Evolutionary conservation across 1,140 invertebrate species (phyloP).

Genomic region (Prorops nasuta): DNA sequence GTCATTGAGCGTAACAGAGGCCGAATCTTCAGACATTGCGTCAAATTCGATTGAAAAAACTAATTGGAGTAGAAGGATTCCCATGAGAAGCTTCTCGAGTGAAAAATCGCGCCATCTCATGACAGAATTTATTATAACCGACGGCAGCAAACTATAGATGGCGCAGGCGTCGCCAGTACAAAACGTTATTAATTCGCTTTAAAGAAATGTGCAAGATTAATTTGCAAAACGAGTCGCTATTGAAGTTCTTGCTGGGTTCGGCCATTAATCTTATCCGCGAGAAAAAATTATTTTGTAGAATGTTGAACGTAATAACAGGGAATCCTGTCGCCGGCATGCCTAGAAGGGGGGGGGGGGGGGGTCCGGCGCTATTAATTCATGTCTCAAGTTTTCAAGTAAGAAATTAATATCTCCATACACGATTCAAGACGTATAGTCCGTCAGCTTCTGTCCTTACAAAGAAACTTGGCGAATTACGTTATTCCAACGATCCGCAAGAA

Average conservation of each 20-base stretch:
- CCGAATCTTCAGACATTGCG: too few relatives aligned
- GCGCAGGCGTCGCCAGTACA: slow-evolving; percentile 10
- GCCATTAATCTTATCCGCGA: slow-evolving; percentile 30
- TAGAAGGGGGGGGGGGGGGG: slow-evolving; percentile 23
- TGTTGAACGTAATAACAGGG: slow-evolving; percentile 45
- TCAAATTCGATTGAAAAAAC: too few relatives aligned
- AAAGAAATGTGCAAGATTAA: slow-evolving; percentile 49
- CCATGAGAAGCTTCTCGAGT: too few relatives aligned
- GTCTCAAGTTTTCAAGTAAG: slow-evolving; percentile 38
- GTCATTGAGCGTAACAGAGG: too few relatives aligned
- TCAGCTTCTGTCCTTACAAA: too few relatives aligned
- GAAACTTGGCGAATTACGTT: too few relatives aligned
- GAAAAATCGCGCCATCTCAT: too few relatives aligned
- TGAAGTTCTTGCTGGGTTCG: slow-evolving; percentile 33
- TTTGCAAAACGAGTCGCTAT: slow-evolving; percentile 46
- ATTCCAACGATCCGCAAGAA: too few relatives aligned
- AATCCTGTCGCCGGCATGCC: slow-evolving; percentile 42
- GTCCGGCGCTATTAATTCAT: slow-evolving; percentile 40
- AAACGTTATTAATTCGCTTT: slow-evolving; percentile 46
- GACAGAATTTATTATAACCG: too few relatives aligned
- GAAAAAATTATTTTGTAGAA: slow-evolving; percentile 49
- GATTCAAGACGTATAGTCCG: too few relatives aligned
- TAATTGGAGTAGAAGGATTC: too few relatives aligned
- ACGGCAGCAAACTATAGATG: too few relatives aligned
- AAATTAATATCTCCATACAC: slow-evolving; percentile 36